These are phyloP conservation scores for Corythaeola cristata DNA, from an alignment of 2,113 vertebrate species.

Conservation along the genomic window DNA sequence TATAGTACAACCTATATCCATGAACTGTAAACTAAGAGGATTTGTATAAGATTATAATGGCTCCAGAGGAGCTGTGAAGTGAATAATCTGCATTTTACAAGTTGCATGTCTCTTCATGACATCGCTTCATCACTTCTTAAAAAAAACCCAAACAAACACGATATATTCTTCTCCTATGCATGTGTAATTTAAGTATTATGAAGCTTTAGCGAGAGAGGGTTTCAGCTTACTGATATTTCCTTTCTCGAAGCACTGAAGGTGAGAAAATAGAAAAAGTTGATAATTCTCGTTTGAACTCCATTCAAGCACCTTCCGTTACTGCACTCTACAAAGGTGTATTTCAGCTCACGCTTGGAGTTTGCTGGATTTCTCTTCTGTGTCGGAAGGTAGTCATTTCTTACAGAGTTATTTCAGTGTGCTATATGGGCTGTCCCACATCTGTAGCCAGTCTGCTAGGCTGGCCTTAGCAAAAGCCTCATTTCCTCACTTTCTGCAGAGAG, in stretches of 20 bases:
- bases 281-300: background rate
- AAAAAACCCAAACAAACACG: background rate
- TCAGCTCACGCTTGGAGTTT: background rate
- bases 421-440: background rate
- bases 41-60: slow-evolving; percentile 11
- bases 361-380: background rate
- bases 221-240: background rate
- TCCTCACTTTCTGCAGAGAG: background rate
- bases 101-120: background rate
- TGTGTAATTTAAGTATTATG: background rate
- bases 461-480: background rate
- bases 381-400: background rate
- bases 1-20: background rate
- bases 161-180: background rate
- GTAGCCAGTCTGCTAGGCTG: background rate
- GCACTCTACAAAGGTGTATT: background rate
- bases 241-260: background rate
- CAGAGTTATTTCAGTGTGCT: background rate
- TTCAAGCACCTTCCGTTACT: background rate
- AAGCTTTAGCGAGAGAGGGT: background rate
- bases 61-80: slow-evolving; percentile 11
- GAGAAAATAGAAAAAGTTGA: background rate
- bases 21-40: slow-evolving; percentile 2
- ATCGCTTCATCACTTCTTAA: background rate
- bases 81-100: slow-evolving; percentile 34